Percentiles rank a stretch among this genome's conserved stretches.
These are phyloP conservation scores for Turnix velox DNA, from an alignment of 2,113 vertebrate genomes.

Conservation along the genomic window DNA sequence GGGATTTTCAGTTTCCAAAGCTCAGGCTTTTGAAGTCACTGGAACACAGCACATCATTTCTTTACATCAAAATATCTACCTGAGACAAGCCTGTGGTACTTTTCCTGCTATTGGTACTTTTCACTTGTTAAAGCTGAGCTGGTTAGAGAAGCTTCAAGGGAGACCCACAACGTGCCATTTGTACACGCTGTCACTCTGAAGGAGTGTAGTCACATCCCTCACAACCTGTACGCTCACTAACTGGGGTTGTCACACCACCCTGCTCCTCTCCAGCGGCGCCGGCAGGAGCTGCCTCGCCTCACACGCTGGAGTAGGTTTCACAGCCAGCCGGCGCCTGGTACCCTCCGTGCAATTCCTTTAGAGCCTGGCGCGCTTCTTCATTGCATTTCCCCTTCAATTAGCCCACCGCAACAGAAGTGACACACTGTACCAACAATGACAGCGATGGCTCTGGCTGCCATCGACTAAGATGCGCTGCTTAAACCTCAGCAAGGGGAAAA, in stretches of 20 bases:
- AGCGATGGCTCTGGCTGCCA: neutral
- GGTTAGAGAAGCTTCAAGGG: neutral
- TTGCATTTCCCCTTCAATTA: neutral
- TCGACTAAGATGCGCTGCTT: neutral
- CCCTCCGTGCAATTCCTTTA: neutral
- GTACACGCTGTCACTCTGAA: neutral
- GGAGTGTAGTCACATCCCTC: neutral
- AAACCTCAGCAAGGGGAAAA: neutral
- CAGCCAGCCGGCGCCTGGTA: neutral
- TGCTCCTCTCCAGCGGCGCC: neutral
- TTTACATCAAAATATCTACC: neutral
- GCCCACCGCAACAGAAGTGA: neutral
- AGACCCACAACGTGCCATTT: neutral
- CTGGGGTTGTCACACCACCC: neutral
- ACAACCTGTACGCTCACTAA: neutral
- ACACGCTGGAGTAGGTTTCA: neutral
- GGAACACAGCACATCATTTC: neutral
- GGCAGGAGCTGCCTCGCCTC: neutral
- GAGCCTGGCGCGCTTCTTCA: neutral
- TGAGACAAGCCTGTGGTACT: neutral
- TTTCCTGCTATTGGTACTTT: neutral
- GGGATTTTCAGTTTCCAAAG: neutral
- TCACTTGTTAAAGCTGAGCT: neutral
- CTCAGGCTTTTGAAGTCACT: neutral
- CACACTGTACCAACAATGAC: neutral